phyloP scores from a whole-genome alignment of 2,113 vertebrate species.

The Cyphomyrus discorhynchus region DNA sequence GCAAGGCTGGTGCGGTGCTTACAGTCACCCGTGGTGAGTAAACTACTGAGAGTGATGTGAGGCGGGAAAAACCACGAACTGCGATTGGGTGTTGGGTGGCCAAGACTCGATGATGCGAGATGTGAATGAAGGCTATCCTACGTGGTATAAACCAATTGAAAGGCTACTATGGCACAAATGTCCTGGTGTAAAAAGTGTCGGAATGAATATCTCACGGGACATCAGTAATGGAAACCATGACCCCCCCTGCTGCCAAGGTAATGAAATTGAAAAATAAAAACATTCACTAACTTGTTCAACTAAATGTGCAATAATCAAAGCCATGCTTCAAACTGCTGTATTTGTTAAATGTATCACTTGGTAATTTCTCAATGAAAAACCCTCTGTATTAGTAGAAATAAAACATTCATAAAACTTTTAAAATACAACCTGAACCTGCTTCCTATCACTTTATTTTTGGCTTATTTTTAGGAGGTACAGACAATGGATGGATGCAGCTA shows the following conservation, averaged over 20 bases:
- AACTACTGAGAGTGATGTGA: too few relatives aligned
- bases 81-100: too few relatives aligned
- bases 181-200: background rate
- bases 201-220: background rate
- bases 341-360: background rate
- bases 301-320: background rate
- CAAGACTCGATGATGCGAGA: too few relatives aligned
- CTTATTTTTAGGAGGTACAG: background rate
- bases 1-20: too few relatives aligned
- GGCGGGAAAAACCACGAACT: too few relatives aligned
- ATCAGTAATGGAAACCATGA: background rate
- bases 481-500: background rate
- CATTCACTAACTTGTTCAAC: background rate
- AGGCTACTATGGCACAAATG: background rate
- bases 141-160: background rate
- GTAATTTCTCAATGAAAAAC: background rate
- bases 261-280: background rate
- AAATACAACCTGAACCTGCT: background rate
- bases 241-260: background rate
- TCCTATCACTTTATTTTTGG: background rate
- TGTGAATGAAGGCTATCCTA: background rate
- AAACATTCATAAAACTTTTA: background rate
- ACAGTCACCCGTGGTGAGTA: too few relatives aligned
- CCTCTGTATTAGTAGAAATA: background rate
- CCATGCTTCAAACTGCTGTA: background rate